Evolutionary conservation across 2,113 vertebrate genomes (phyloP).

Genomic region (Microcebus jonahi): DNA sequence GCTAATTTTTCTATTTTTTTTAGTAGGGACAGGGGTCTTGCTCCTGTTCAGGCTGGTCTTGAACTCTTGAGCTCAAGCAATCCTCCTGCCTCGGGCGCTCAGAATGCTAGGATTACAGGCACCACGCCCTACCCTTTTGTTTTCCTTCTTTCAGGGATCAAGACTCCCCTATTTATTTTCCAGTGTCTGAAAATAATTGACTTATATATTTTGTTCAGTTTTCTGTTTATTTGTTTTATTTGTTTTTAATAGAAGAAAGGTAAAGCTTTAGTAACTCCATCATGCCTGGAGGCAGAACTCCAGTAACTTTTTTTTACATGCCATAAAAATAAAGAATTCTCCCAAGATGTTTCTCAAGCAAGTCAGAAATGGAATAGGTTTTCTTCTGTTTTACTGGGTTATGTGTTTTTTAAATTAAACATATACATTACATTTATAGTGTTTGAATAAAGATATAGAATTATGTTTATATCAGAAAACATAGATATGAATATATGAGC

Average conservation of each 20-base stretch:
- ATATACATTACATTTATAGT: not conserved
- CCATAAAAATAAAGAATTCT: not conserved
- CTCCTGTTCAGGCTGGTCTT: no score
- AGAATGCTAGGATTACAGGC: no score
- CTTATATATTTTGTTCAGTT: not conserved
- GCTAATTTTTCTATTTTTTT: no score
- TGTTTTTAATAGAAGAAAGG: not conserved
- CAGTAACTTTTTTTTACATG: not conserved
- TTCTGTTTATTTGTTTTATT: not conserved
- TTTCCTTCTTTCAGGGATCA: not conserved
- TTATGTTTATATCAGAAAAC: not conserved
- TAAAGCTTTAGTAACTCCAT: not conserved
- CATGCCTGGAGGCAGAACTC: not conserved
- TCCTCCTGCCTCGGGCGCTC: no score
- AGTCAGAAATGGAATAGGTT: not conserved
- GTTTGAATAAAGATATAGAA: not conserved
- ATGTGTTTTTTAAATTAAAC: not conserved
- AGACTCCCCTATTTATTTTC: not conserved
- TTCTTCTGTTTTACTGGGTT: not conserved
- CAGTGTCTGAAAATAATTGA: not conserved
- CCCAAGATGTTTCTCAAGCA: not conserved
- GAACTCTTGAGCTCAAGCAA: no score
- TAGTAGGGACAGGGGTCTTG: no score
- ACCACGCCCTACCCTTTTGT: not conserved
- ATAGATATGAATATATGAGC: not conserved